phyloP scores from a whole-genome alignment of 2,113 vertebrate species.

The Aphelocoma coerulescens region DNA sequence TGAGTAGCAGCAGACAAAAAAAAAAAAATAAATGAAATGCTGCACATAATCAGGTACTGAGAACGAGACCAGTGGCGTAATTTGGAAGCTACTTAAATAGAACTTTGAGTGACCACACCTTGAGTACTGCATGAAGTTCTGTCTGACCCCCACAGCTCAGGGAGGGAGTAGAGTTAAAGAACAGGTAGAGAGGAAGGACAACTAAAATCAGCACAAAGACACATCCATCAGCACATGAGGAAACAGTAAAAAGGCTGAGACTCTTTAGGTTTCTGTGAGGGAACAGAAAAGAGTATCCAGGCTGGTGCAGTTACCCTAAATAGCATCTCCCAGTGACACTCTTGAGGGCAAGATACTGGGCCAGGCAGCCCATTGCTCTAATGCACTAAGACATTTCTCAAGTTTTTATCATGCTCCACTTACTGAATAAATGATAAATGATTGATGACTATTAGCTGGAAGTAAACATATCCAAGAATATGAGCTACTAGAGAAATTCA shows the following conservation, averaged over 20 bases:
- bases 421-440: background rate
- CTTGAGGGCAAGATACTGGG: background rate
- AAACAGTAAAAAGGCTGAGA: background rate
- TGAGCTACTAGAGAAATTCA: background rate
- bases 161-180: background rate
- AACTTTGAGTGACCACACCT: background rate
- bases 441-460: background rate
- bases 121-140: background rate
- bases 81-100: background rate
- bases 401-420: background rate
- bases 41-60: background rate
- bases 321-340: background rate
- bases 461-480: background rate
- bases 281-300: background rate
- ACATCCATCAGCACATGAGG: background rate
- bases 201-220: background rate
- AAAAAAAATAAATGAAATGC: background rate
- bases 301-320: background rate
- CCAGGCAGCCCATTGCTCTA: background rate
- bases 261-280: background rate
- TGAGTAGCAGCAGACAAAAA: background rate
- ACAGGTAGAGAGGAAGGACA: background rate
- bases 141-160: background rate
- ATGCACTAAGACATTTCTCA: background rate
- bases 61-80: background rate